Evolutionary conservation across 2,888 invertebrate genomes (phyloP), one percentile per base, ranked within the genome.

Genomic region (Mythimna albipuncta): DNA sequence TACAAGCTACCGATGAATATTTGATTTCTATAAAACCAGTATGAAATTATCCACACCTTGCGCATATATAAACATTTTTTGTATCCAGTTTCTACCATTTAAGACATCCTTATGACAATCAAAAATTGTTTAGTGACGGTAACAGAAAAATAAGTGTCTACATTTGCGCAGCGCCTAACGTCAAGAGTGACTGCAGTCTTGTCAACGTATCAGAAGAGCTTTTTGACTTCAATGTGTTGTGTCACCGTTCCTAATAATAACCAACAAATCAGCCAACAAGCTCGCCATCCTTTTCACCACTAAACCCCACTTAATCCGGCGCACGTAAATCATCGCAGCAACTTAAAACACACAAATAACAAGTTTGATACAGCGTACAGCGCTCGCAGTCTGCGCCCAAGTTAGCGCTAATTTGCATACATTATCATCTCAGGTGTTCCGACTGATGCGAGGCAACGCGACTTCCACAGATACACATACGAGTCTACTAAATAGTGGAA

Each of bases 361-460:
- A 95, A 95, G 93, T 96, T 95, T 94, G 95, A 95, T 95, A 95
- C 94, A 94, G 93, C 93, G 88, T 95, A 95, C 94, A 94, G 94
- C 93, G 88, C 91, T 87, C 89, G 89, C 86, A 89, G 91, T 84
- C 91, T 89, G 91, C 90, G 89, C 86, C 88, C 89, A 92, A 95
- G 92, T 96, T 95, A 90, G 86, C 88, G 88, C 89, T 93, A 94
- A 96, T 96, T 96, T 96, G 93, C 96, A 96, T 96, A 94, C 92
- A 96, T 96, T 95, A 96, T 94, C 94, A 95, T 95, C 93, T 93
- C 95, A 96, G 95, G 95, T 95, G 94, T 89, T 88, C 80, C 83
- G 69, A 77, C 81, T 81, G 83, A 76, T 79, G 73, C 62, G 71
- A 79, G 79, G 61, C 61, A 69, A 47, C 66, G 62, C 44, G 67